Conservation (phyloP, 1,140 invertebrate species). For the Metopolophium dirhodum region DNA sequence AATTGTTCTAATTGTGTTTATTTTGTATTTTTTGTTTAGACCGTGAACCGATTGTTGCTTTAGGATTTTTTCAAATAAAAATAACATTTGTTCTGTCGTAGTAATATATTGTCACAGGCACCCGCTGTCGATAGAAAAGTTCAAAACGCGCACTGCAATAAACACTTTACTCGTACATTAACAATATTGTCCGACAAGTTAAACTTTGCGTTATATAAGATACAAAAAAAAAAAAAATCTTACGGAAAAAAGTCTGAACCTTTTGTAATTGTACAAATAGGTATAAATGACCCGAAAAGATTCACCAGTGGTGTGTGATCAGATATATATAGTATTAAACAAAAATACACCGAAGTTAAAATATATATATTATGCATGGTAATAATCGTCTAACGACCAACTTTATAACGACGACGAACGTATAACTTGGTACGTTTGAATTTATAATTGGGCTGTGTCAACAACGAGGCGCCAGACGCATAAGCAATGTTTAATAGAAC, state of each 20-base stretch:
- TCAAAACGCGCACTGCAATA: not conserved
- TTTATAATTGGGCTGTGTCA: not conserved
- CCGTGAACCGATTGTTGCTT: not conserved
- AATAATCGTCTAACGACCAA: not conserved
- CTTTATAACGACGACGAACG: not conserved
- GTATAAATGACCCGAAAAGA: not conserved
- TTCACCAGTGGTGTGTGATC: not conserved
- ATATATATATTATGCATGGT: not conserved
- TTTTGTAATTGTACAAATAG: not conserved
- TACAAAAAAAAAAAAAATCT: not conserved
- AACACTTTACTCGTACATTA: not conserved
- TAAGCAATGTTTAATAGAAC: not conserved
- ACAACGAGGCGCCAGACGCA: not conserved
- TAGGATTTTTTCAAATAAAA: not conserved
- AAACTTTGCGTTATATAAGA: not conserved
- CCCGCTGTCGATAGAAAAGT: not conserved
- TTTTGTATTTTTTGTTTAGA: not conserved
- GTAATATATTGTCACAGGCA: not conserved
- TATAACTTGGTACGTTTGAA: not conserved
- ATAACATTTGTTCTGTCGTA: not conserved
- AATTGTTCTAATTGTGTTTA: not conserved
- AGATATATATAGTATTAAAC: not conserved
- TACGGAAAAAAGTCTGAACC: not conserved
- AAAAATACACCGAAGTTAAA: not conserved
- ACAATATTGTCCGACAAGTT: not conserved